Evolutionary conservation across 2,797 vertebrate genomes (phyloP), one percentile per base, ranked within the genome.

Genomic region (Sebastes matsubarae): DNA sequence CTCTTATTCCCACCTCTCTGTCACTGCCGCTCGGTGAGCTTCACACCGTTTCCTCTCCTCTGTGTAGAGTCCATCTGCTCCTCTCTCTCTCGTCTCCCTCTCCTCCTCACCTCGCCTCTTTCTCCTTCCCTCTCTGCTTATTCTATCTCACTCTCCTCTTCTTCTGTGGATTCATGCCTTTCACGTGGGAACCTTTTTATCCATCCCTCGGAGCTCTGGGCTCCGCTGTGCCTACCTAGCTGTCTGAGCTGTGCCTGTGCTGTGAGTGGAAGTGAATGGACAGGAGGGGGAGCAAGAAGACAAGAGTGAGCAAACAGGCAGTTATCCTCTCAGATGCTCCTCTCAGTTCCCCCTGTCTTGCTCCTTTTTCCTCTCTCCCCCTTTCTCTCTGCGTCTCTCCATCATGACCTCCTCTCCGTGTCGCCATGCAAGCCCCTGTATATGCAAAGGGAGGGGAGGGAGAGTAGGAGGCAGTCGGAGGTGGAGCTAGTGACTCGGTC

Each of bases 231-330:
- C 88, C 93, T 92, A 81, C 92, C 91, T 91, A 76, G 86, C 88
- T 85, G 88, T 88, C 83, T 90, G 90, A 88, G 89, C 75, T 46
- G 42, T 46, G 86, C 82, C 77, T 86, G 88, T 73, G 88, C 89
- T 87, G 90, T 87, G 88, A 90, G 88, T 92, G 88, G 86, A 93
- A 92, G 93, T 92, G 92, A 93, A 89, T 73, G 86, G 83, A 92
- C 86, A 88, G 93, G 88, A 93, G 93, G 92, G 92, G 88, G 92
- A 94, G 93, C 89, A 92, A 92, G 91, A 89, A 86, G 91, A 89
- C 89, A 90, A 89, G 92, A 89, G 92, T 92, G 93, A 94, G 91
- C 92, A 92, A 93, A 93, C 94, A 92, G 91, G 88, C 93, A 92
- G 91, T 92, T 93, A 89, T 92, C 89, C 84, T 93, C 87, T 91